Base-by-base conservation (phyloP, 1,140 invertebrate genomes). In the Frieseomelitta varia region DNA sequence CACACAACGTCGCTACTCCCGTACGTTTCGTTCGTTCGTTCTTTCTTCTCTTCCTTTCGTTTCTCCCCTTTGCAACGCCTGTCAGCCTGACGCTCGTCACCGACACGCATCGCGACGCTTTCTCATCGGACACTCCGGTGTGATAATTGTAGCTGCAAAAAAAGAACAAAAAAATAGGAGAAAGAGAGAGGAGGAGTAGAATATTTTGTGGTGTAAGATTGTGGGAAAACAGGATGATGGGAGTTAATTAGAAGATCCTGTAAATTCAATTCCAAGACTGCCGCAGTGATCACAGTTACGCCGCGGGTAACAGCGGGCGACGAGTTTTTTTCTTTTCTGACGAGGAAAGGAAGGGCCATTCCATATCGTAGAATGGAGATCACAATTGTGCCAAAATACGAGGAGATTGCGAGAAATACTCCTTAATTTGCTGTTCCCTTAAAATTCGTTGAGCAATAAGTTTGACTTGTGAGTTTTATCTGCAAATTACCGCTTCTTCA, bases 81-180 rank as follows among this genome's bases (percentile, higher is more conserved):
- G 84, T 76, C 79, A 74, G 79, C 82, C 73, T 79, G 88, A 27
- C 77, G 55, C 87, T 89, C 81, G 79, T 87, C 82, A 89, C 79
- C 61, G 55, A 72, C 87, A 89, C 87, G 88, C 87, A 88, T 84
- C 81, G 75, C 67, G 81, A 81, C 85, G 78, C 75, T 85, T 88
- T 88, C 86, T 83, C 83, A 81, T 75, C 65, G 71, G 56, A 34
- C 39, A 34, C 67, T 74, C 63, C 85, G 30, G 87, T 82, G 61
- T 77, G 81, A 77, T 77, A 77, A 77, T 77, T 77, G 58, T 15
- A 4, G 21, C 21, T 24, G 17, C 17, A 17, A 61, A 58, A 76
- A 63, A 56, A 6, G 4, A 6, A n/a, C n/a, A n/a, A 47, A 47
- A 47, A 47, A 8, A 30, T 30, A n/a, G n/a, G n/a, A n/a, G 30